Conservation (phyloP, 1,140 invertebrate species). For the Lutraria rhynchaena region DNA sequence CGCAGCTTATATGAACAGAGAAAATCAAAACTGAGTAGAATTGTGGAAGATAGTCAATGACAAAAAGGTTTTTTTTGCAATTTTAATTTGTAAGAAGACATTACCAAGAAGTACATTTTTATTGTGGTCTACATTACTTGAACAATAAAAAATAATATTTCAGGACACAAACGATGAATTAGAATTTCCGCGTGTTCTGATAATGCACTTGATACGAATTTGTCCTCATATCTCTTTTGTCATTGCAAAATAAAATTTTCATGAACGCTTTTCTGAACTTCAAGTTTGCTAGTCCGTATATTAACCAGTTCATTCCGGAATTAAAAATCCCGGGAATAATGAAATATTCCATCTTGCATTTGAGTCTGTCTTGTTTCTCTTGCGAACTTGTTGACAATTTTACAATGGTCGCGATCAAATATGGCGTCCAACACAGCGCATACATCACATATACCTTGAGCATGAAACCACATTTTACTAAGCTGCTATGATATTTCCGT, state of each 20-base stretch:
- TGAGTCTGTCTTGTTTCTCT: not conserved
- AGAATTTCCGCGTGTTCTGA: too few species aligned
- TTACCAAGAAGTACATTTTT: too few species aligned
- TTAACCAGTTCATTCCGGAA: slow-evolving; percentile 46
- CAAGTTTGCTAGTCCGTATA: slow-evolving; percentile 33
- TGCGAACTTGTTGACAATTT: not conserved
- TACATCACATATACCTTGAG: slow-evolving; percentile 19
- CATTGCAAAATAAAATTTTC: not conserved
- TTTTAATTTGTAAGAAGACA: too few species aligned
- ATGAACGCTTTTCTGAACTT: slow-evolving; percentile 15
- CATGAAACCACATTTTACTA: not conserved
- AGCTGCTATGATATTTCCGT: not conserved
- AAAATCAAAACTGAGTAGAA: too few species aligned
- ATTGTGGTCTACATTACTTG: too few species aligned
- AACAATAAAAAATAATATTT: too few species aligned
- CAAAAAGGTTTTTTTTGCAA: too few species aligned
- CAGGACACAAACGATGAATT: too few species aligned
- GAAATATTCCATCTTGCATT: slow-evolving; percentile 7
- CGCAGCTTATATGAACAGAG: too few species aligned
- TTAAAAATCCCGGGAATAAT: slow-evolving; percentile 17
- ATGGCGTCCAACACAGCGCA: slow-evolving; percentile 26
- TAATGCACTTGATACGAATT: too few species aligned
- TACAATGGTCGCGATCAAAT: not conserved
- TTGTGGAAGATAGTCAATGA: too few species aligned
- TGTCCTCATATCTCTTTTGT: too few species aligned